Conservation (phyloP, 2,888 invertebrate species). For the Dryobotodes eremita region DNA sequence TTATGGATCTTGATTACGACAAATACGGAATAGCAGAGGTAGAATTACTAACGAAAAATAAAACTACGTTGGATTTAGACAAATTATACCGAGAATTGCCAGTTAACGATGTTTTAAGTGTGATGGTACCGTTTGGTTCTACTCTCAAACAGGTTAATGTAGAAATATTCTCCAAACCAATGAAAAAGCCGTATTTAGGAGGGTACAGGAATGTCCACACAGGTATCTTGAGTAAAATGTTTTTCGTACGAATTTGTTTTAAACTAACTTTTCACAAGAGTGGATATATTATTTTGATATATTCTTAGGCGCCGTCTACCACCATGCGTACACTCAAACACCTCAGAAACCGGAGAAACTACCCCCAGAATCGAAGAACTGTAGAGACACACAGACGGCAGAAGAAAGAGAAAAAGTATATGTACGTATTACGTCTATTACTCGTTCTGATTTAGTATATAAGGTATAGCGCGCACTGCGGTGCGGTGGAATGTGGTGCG, state of each 20-base stretch:
- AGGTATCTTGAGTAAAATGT: constrained; percentile 78
- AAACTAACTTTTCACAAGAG: background rate
- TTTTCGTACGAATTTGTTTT: constrained; percentile 3
- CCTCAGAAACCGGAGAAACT: constrained; percentile 91
- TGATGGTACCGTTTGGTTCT: constrained; percentile 84
- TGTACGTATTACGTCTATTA: constrained; percentile 74
- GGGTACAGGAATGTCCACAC: constrained; percentile 94
- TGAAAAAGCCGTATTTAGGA: constrained; percentile 94
- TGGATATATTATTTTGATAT: background rate
- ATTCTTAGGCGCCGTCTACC: constrained; percentile 91
- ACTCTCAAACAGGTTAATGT: constrained; percentile 86
- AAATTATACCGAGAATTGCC: constrained; percentile 86
- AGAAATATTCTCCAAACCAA: constrained; percentile 87
- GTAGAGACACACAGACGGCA: constrained; percentile 93
- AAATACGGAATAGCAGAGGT: constrained; percentile 88
- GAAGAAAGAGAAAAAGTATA: constrained; percentile 87
- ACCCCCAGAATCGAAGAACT: constrained; percentile 88
- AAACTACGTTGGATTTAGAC: constrained; percentile 82
- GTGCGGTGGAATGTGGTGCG: background rate
- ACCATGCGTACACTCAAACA: constrained; percentile 96
- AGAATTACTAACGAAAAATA: constrained; percentile 85
- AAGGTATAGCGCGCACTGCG: background rate
- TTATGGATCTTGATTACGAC: constrained; percentile 87
- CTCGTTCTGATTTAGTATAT: background rate
- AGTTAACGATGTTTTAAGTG: constrained; percentile 85